Base-by-base conservation (phyloP, 1,140 invertebrate species). In the Choristoneura fumiferana region DNA sequence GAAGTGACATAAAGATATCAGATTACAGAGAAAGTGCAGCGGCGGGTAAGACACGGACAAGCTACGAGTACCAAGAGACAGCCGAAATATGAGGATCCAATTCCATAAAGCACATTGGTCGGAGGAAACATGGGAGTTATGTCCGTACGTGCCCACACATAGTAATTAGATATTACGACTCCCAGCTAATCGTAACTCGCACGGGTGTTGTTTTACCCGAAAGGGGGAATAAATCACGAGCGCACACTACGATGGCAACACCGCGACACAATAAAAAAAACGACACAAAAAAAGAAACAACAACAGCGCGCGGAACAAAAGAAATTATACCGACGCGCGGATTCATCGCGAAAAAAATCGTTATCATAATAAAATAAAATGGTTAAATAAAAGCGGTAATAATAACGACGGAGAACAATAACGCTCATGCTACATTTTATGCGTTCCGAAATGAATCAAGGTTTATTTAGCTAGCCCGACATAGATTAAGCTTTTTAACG, bases 161-260 rank as follows among this genome's bases (percentile, higher is more conserved):
- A 86, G 83, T 86, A 88, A 87, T 88, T 88, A 88, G 83, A 88
- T 88, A 88, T 88, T 88, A 88, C 76, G 74, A 70, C 73, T 71
- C 73, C 77, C 74, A 65, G 69, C 81, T 88, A 86, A 86, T 86
- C 81, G 85, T 82, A 83, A 83, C 84, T 87, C 73, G 76, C 74
- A 81, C 81, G 81, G 81, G 76, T 82, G 82, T 88, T 88, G 82
- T 88, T 87, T 87, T 84, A 84, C 79, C 75, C 69, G 65, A 84
- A 84, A 84, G 81, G 85, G 85, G 75, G 82, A 82, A 87, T 87
- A 84, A 89, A 87, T 89, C 84, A 87, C 78, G 22, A 29, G 60
- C 71, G 65, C 68, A 66, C 71, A 67, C 67, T 49, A 71, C 76
- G 71, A 76, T 76, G 73, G 68, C 67, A 73, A 73, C 76, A 78